Evolutionary conservation across 2,888 invertebrate genomes (phyloP), one percentile per base, ranked within the genome.

Genomic region (Lasioglossum marginatum): DNA sequence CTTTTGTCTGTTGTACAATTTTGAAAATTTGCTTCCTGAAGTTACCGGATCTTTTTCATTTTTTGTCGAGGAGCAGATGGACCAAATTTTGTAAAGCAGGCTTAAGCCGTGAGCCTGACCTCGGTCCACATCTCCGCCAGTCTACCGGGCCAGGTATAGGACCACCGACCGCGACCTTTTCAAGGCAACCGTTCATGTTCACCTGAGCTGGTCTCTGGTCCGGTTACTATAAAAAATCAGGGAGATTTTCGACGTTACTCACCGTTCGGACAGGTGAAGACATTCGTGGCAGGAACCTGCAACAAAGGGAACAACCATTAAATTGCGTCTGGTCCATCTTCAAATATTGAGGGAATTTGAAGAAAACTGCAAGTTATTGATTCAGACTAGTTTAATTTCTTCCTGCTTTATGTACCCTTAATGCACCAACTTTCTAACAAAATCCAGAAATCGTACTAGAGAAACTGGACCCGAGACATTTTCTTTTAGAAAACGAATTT

Each of bases 251-350:
- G 16, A 19, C 3, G 85, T 79, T 91, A 96, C 97, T 97, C 95
- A 97, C 97, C 97, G 94, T 97, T 97, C 92, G 97, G 97, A 96
- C 97, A 97, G 93, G 96, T 96, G 96, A 97, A 97, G 95, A 97
- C 94, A 93, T 95, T 96, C 88, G 94, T 95, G 87, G 92, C 94
- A 93, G 96, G 96, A 93, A 96, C 96, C 97, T 97, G 97, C 88
- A 97, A 97, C 93, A 95, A 94, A 94, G 91, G 94, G n/a, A 63
- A 43, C n/a, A 16, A 71, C n/a, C 3, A 43, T 27, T 31, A 43
- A 57, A 37, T 77, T 80, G 37, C 63, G 31, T 63, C 63, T 5
- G 19, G 23, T 52, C 3, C 10, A 0, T 52, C 3, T 52, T 52
- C 10, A n/a, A n/a, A 52, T 52, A 52, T n/a, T 10, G 3, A 52